Percentiles rank a stretch among this genome's conserved stretches.
phyloP scores from a whole-genome alignment of 2,113 vertebrate species.

The Odobenus rosmarus region DNA sequence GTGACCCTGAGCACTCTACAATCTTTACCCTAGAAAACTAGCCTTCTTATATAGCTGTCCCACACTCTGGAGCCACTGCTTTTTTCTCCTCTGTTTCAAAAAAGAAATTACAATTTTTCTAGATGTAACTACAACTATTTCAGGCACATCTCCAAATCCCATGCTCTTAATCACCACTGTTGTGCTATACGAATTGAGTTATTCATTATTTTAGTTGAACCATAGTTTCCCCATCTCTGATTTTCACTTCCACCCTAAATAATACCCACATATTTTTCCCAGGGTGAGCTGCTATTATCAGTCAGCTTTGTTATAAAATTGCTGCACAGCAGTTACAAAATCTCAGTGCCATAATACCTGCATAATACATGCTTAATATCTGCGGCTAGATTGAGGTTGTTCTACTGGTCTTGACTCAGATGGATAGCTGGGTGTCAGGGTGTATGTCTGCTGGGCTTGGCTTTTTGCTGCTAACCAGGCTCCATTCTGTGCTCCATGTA shows the following conservation, averaged over 20 bases:
- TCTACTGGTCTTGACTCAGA: not conserved
- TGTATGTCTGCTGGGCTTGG: fast-evolving
- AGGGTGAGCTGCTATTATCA: not conserved
- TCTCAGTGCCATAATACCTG: not conserved
- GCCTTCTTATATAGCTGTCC: not conserved
- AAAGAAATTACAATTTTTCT: not conserved
- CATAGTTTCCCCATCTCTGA: not conserved
- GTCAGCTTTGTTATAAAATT: not conserved
- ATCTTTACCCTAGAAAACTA: not conserved
- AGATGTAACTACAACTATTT: not conserved
- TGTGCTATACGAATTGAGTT: not conserved
- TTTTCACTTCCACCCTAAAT: not conserved
- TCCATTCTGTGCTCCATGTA: not conserved
- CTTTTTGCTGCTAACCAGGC: not conserved
- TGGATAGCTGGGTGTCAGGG: not conserved
- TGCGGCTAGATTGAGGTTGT: too few species aligned
- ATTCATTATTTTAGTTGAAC: not conserved
- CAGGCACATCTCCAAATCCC: not conserved
- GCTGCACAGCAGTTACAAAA: not conserved
- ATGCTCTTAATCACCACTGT: not conserved
- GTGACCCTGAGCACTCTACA: not conserved
- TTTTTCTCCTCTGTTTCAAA: not conserved
- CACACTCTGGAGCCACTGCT: not conserved
- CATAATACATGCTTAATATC: not conserved
- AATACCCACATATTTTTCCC: not conserved